Evolutionary conservation across 2,113 vertebrate species (phyloP).

Genomic region (Bucco capensis): DNA sequence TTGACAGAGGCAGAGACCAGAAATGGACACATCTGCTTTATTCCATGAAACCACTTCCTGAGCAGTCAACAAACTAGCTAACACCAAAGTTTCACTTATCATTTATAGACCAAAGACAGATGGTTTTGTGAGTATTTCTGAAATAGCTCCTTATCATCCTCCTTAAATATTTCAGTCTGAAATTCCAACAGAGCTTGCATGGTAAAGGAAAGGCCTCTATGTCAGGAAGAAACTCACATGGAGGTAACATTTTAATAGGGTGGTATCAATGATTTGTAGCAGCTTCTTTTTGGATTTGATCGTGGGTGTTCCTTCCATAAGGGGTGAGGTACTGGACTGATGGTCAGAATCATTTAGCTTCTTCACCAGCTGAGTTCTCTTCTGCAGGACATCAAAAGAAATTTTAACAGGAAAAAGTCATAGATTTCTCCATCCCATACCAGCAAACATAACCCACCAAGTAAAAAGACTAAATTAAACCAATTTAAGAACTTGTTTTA

Average conservation of each 20-base stretch:
- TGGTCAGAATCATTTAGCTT: conserved; percentile 93
- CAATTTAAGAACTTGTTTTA: neutral
- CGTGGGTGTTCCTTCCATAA: conserved; percentile 95
- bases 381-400: conserved; percentile 71
- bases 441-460: neutral
- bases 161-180: neutral
- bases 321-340: conserved; percentile 88
- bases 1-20: neutral
- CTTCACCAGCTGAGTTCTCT: conserved; percentile 95
- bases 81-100: neutral
- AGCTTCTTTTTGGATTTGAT: conserved; percentile 98
- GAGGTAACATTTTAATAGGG: conserved; percentile 94
- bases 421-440: neutral
- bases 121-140: neutral
- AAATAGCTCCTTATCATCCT: neutral
- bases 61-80: neutral
- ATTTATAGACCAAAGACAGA: neutral
- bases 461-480: neutral
- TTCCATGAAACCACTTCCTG: neutral
- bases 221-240: conserved; percentile 78
- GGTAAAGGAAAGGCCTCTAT: neutral
- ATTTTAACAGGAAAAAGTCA: neutral
- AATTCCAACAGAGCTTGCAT: fast-evolving
- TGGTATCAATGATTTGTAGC: conserved; percentile 97
- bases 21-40: neutral